Base-by-base conservation (phyloP, 2,113 vertebrate species). In the Hystrix brachyura region DNA sequence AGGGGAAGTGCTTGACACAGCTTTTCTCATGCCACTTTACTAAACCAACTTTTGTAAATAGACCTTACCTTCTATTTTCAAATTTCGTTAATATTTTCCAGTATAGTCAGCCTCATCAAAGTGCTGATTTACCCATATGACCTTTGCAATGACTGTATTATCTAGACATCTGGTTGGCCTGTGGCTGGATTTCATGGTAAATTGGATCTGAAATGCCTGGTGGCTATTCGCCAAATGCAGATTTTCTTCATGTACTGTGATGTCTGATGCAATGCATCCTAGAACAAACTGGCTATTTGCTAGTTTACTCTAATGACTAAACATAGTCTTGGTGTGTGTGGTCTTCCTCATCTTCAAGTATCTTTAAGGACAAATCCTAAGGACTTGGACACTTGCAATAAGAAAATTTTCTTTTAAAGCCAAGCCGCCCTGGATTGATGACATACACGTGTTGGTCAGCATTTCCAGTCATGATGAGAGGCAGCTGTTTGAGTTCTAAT, bases 1-100 rank as follows among this genome's bases (percentile, higher is more conserved):
- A 51, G 90, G 90, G 80, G 48, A 91, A 92, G 34, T 94, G 87
- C 43, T 85, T 88, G 89, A 85, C n/a, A 48, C n/a, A 94, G 34
- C 74, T 94, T 97, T 96, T 95, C 96, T 94, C 78, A 91, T 96
- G 98, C 97, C 96, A 98, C 95, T 98, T 98, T 98, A 97, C 95
- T 87, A 97, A 97, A 97, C 96, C 90, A 97, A 57, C 82, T 98
- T 98, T 98, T 98, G 98, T 98, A 98, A 97, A 98, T 99, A 98
- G 91, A 94, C 57, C 90, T 93, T 98, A 98, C 98, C 94, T 98
- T 97, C 84, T 96, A 83, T 96, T 87, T 96, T 94, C 69, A 93
- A 94, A 96, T 91, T 97, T 93, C 92, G 65, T 97, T 97, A 67
- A 38, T 97, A 93, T 97, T 97, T 98, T 97, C 76, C 97, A 80